Evolutionary conservation across 2,797 vertebrate species (phyloP), one percentile per base, ranked within the genome.

Genomic region (Echiichthys vipera): DNA sequence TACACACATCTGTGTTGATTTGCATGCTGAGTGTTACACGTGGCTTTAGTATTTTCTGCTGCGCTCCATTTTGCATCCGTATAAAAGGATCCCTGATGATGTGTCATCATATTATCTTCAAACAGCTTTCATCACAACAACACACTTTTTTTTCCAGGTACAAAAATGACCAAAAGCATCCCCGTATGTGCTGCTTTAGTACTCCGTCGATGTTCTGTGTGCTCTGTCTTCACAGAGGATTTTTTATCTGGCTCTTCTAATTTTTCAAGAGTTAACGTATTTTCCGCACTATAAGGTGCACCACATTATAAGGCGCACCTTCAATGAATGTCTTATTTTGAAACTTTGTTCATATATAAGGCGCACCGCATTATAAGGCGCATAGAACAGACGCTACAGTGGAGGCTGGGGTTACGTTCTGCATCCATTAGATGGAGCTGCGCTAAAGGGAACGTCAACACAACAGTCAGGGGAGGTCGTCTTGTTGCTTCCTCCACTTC

Each of bases 1-100:
- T 42, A 39, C 25, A 36, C 47, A 56, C 61, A 71, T 73, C 65
- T 70, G 64, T 65, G 51, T 18, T 65, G 39, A 65, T 56, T 62
- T 62, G 27, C 58, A 46, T 32, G 20, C 17, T 8, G 5, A 9
- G 15, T 15, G 17, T 66, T 45, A 30, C 7, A 29, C 50, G 42
- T 22, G 22, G 25, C 22, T 69, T 65, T 4, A 17, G 12, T 53
- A 37, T 68, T 45, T 34, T 36, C 39, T 59, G 29, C 46, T 42
- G 32, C 20, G 53, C 24, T 15, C 55, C 18, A n/a, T 20, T 39
- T 56, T 72, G 36, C 40, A 57, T 34, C 18, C 42, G 2, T 10
- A 50, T 53, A 47, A 64, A 24, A 30, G 22, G 62, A 51, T 51
- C 46, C 24, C 45, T 13, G 54, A 51, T 57, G 65, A 64, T 43